Percentiles rank a stretch among this genome's conserved stretches.
Evolutionary conservation across 2,888 invertebrate genomes (phyloP).

Genomic region (Coenonympha arcania): DNA sequence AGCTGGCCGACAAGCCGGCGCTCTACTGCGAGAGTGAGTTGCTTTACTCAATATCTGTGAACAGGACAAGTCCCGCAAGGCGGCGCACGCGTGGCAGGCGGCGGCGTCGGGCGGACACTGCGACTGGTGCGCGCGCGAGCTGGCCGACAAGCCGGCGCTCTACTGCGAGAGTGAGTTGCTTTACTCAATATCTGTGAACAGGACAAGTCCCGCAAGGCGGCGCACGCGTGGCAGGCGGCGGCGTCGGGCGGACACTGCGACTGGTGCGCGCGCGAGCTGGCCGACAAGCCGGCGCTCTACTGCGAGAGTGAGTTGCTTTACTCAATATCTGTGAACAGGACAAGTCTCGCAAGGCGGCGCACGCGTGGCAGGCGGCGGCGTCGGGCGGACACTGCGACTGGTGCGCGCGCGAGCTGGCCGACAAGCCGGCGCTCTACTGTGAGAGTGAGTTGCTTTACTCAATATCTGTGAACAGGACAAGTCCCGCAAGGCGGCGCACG

Average conservation of each 20-base stretch:
- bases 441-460: conserved; percentile 89
- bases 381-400: conserved; percentile 81
- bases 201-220: conserved; percentile 83
- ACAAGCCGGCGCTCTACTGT: conserved; percentile 87
- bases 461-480: conserved; percentile 80
- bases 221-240: conserved; percentile 84
- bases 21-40: conserved; percentile 89
- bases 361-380: conserved; percentile 83
- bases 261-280: conserved; percentile 84
- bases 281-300: conserved; percentile 86
- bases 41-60: too few species aligned
- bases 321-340: conserved; percentile 77
- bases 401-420: conserved; percentile 83
- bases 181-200: too few species aligned
- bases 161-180: conserved; percentile 89
- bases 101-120: conserved; percentile 78
- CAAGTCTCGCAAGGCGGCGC: conserved; percentile 81
- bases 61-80: conserved; percentile 84
- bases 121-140: conserved; percentile 84
- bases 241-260: conserved; percentile 79
- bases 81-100: conserved; percentile 83
- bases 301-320: conserved; percentile 90
- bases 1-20: conserved; percentile 84
- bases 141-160: conserved; percentile 86
- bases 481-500: conserved; percentile 81